A percentile compares a stretch with the other conserved stretches of the same genome.
Conservation (phyloP, 1,140 invertebrate species). For the Polypedilum vanderplanki region DNA sequence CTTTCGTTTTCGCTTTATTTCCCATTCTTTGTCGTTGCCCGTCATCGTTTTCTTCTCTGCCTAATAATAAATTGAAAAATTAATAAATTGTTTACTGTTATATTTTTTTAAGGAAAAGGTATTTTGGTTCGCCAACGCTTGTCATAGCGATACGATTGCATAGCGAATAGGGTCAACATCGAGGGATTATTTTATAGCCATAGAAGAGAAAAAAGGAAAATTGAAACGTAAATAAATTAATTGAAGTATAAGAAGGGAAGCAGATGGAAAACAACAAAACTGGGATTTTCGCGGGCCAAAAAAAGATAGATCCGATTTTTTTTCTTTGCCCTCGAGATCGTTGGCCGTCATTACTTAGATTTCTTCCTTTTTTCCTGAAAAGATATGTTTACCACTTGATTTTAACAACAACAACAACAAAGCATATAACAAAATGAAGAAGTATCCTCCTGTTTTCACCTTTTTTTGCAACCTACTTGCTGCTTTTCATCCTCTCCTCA, state of each 20-base stretch:
- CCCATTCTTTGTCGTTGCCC: not conserved
- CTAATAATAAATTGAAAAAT: slow-evolving; percentile 26
- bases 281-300: not conserved
- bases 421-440: not conserved
- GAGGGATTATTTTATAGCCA: slow-evolving; percentile 11
- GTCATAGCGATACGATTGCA: slow-evolving; percentile 10
- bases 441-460: too few relatives aligned
- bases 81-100: slow-evolving; percentile 26
- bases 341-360: not conserved
- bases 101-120: not conserved
- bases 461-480: too few relatives aligned
- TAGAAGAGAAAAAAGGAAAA: slow-evolving; percentile 9
- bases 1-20: not conserved
- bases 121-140: slow-evolving; percentile 23
- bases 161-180: slow-evolving; percentile 16
- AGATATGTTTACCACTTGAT: not conserved
- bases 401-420: not conserved
- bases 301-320: not conserved
- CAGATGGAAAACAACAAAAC: not conserved
- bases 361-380: not conserved
- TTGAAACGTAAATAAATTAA: slow-evolving; percentile 28
- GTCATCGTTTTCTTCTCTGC: not conserved
- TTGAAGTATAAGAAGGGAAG: slow-evolving; percentile 21
- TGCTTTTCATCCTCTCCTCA: not conserved
- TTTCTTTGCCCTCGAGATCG: slow-evolving; percentile 2